Base-by-base conservation (phyloP, 2,113 vertebrate species). In the Hippocampus comes region DNA sequence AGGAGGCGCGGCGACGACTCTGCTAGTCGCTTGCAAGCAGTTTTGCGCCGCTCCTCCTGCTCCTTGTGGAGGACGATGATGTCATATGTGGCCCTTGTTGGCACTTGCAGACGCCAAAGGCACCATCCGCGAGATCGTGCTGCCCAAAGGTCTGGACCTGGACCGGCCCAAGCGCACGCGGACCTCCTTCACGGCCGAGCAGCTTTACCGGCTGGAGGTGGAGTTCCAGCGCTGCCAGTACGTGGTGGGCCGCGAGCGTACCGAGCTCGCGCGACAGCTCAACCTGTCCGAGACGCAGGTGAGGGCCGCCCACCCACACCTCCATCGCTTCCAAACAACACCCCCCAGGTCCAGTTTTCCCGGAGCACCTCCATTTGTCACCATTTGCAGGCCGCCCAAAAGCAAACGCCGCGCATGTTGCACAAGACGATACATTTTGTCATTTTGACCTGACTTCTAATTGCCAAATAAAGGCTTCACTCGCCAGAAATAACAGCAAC, bases 161-260 rank as follows among this genome's bases (percentile, higher is more conserved):
- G 96, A 99, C 92, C 92, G 96, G 59, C 97, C 97, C 75, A 98
- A 99, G 84, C 89, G 97, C 70, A 98, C 96, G 0, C 93, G 97
- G 41, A 99, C 97, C 0, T 98, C 96, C 59, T 99, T 99, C 92
- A 97, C 97, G 0, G 97, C 97, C 0, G 96, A 99, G 89, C 97
- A 99, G 92, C 94, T 99, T 34, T 98, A 99, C 81, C 92, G 94
- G 53, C 92, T 98, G 76, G 96, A 98, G 91, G 92, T 97, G 77
- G 96, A 97, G 80, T 98, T 98, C 89, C 96, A 97, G 92, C 94
- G 94, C 71, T 98, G 97, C 80, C 97, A 98, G 92, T 99, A 99
- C 1, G 95, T 99, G 48, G 97, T 99, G 77, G 97, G 97, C 46
- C 91, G 95, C 0, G 96, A 99, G 83, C 90, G 97, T 80, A 98